Conservation (phyloP, 2,113 vertebrate species). For the Rhineura floridana region DNA sequence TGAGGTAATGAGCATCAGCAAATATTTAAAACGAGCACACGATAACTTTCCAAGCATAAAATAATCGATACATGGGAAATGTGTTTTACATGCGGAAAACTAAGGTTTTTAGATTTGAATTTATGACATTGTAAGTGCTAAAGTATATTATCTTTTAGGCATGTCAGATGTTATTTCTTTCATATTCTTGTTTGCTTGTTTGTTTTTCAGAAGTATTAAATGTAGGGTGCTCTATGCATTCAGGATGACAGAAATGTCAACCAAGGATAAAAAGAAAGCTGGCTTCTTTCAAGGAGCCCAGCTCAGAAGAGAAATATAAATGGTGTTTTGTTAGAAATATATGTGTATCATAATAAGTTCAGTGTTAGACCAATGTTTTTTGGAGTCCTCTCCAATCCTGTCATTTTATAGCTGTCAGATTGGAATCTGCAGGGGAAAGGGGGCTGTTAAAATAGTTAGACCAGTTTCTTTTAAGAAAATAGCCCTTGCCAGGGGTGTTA, state of each 20-base stretch:
- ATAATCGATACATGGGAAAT: neutral
- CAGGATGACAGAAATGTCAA: conserved; percentile 32
- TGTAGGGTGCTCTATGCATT: conserved; percentile 9
- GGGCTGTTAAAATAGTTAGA: too few species aligned
- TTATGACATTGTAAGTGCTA: conserved; percentile 18
- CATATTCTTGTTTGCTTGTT: conserved; percentile 13
- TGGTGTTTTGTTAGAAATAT: neutral
- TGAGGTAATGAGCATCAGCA: neutral
- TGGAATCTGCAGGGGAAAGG: too few species aligned
- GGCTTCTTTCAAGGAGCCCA: neutral
- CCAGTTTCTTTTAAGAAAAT: too few species aligned
- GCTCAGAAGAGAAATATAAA: neutral
- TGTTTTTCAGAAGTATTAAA: conserved; percentile 21
- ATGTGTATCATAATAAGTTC: neutral
- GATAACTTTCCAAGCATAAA: neutral
- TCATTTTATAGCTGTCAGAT: too few species aligned
- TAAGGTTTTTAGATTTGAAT: neutral
- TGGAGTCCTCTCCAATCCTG: too few species aligned
- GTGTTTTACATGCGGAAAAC: neutral
- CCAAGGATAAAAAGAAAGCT: too few species aligned
- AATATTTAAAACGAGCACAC: neutral
- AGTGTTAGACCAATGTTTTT: too few species aligned
- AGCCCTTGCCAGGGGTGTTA: too few species aligned
- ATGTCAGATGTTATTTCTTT: conserved; percentile 36
- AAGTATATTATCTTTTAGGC: neutral